Conservation (phyloP, 30 jellyfish, hydroid and myxozoan genomes). For the Rhopilema esculentum region DNA sequence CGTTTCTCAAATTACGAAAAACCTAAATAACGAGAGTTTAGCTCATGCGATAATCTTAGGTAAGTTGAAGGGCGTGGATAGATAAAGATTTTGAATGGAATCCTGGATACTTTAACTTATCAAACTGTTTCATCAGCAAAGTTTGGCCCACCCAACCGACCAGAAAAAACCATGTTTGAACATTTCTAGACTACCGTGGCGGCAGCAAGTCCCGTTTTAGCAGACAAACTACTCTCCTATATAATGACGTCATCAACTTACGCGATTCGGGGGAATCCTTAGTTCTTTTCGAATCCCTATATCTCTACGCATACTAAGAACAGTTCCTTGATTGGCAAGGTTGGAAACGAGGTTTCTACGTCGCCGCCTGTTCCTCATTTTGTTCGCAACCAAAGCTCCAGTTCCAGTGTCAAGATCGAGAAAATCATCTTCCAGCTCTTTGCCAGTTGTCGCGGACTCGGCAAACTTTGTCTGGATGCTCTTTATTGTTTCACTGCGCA, state of each 20-base stretch:
- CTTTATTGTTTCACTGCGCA: slow-evolving; percentile 50
- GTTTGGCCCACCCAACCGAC: no score
- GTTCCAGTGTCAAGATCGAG: slow-evolving; percentile 72
- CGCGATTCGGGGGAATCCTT: slow-evolving; percentile 84
- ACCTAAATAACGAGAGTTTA: no score
- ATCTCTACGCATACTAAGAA: slow-evolving; percentile 83
- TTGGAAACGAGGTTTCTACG: slow-evolving; percentile 52
- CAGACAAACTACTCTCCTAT: neutral
- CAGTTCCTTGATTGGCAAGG: slow-evolving; percentile 42
- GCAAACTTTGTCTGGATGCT: slow-evolving; percentile 52
- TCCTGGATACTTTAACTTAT: no score
- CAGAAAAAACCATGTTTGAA: no score
- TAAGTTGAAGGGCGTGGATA: no score
- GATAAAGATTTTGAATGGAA: no score
- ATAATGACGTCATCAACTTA: neutral
- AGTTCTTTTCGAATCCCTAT: slow-evolving; percentile 79
- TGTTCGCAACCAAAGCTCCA: slow-evolving; percentile 78
- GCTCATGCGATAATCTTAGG: no score
- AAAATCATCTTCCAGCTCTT: slow-evolving; percentile 25
- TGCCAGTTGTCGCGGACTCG: slow-evolving; percentile 15
- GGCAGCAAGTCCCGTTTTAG: no score
- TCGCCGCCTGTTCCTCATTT: slow-evolving; percentile 47
- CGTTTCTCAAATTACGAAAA: no score
- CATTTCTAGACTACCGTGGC: no score
- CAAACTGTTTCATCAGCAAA: no score